Conservation (phyloP, 2,113 vertebrate species). For the Taxidea taxus region DNA sequence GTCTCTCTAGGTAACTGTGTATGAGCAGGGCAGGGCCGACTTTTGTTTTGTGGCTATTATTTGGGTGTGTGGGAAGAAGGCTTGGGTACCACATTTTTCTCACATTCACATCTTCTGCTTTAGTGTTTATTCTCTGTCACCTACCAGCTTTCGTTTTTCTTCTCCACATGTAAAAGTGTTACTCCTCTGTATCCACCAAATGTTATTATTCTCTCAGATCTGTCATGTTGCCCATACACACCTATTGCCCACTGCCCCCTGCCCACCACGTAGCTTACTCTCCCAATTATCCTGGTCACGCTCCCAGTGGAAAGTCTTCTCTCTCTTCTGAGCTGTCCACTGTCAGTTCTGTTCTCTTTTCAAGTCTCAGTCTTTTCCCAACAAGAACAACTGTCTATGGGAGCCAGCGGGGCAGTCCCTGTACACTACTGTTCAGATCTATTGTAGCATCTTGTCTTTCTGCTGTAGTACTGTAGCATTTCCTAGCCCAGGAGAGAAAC, state of each 20-base stretch:
- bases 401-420: neutral
- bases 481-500: neutral
- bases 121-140: neutral
- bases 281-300: neutral
- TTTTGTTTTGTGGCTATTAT: neutral
- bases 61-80: neutral
- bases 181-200: neutral
- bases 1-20: slow-evolving; percentile 57
- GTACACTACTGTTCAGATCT: neutral
- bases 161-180: neutral
- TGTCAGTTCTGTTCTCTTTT: neutral
- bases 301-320: neutral
- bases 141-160: neutral
- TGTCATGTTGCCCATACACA: neutral
- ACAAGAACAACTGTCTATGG: neutral
- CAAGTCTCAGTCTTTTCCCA: neutral
- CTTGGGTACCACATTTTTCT: neutral
- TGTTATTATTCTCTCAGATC: neutral
- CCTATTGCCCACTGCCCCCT: neutral
- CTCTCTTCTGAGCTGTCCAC: neutral
- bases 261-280: too few species aligned
- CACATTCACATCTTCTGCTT: neutral
- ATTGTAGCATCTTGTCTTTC: neutral
- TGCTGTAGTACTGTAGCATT: neutral
- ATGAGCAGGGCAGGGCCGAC: neutral